phyloP scores from a whole-genome alignment of 2,888 invertebrate genomes.

The Drosophila niveifrons region DNA sequence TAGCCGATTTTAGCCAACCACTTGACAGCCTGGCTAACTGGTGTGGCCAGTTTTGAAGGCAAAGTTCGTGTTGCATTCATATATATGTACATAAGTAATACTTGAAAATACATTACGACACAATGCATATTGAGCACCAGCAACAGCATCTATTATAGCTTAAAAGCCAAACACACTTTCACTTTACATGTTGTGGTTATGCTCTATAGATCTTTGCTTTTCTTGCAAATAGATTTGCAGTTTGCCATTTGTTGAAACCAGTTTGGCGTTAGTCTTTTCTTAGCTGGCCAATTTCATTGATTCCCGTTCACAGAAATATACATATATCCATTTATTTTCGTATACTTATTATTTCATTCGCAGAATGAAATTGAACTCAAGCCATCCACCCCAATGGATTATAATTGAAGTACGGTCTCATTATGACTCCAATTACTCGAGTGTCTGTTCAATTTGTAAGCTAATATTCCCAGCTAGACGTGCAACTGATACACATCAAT shows the following conservation, averaged over 20 bases:
- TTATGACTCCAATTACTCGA: conserved; percentile 30
- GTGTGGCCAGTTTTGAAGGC: conserved; percentile 44
- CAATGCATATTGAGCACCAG: conserved; percentile 14
- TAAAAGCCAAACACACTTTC: conserved; percentile 21
- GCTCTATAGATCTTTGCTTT: conserved; percentile 5
- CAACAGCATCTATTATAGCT: conserved; percentile 10
- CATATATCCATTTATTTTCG: neutral
- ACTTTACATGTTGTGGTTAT: conserved; percentile 10
- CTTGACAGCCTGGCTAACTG: conserved; percentile 41
- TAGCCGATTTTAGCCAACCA: conserved; percentile 40
- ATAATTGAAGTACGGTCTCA: neutral
- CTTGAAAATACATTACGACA: conserved; percentile 25
- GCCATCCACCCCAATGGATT: neutral
- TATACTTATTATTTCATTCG: neutral
- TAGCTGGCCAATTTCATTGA: too few species aligned
- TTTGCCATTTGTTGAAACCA: neutral
- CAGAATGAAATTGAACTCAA: neutral
- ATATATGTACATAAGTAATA: conserved; percentile 13
- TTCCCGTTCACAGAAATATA: neutral
- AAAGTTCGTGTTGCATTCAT: conserved; percentile 37
- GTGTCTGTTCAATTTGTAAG: conserved; percentile 47
- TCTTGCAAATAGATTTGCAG: neutral
- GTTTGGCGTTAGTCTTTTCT: neutral
- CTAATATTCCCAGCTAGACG: conserved; percentile 14
- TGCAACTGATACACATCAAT: conserved; percentile 31